Conservation (phyloP, 1,140 invertebrate genomes). For the Adoxophyes honmai region DNA sequence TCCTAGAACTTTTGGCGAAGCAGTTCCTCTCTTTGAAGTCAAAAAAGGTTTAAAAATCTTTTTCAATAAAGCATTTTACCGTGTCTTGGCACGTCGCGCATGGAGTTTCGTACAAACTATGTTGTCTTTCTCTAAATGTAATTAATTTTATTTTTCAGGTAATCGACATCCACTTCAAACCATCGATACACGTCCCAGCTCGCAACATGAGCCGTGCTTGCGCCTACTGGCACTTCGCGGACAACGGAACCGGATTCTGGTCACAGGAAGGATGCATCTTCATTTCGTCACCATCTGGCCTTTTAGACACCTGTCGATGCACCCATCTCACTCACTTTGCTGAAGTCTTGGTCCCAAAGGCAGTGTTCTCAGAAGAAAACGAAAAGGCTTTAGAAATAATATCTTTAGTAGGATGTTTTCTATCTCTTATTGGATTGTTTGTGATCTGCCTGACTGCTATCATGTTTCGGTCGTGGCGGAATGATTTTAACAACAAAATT, state of each 20-base stretch:
- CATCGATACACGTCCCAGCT: constrained; percentile 12
- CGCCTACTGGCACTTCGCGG: constrained; percentile 40
- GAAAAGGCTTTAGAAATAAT: constrained; percentile 31
- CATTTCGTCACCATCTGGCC: constrained; percentile 1
- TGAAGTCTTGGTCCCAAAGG: constrained; percentile 27
- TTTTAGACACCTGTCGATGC: constrained; percentile 39
- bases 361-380: constrained; percentile 22
- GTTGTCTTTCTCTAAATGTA: neutral
- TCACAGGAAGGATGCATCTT: constrained; percentile 35
- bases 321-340: constrained; percentile 52
- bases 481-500: constrained; percentile 44
- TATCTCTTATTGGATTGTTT: constrained; percentile 38
- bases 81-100: no score
- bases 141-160: constrained; percentile 15
- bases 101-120: neutral
- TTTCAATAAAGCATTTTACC: no score
- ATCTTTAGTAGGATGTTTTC: constrained; percentile 36
- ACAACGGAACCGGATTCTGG: constrained; percentile 28
- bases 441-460: constrained; percentile 38
- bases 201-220: constrained; percentile 30
- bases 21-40: no score
- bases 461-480: constrained; percentile 40
- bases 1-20: no score
- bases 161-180: constrained; percentile 29
- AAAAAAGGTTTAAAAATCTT: no score